Conservation (phyloP, 2,113 vertebrate species). For the Dipodomys spectabilis region DNA sequence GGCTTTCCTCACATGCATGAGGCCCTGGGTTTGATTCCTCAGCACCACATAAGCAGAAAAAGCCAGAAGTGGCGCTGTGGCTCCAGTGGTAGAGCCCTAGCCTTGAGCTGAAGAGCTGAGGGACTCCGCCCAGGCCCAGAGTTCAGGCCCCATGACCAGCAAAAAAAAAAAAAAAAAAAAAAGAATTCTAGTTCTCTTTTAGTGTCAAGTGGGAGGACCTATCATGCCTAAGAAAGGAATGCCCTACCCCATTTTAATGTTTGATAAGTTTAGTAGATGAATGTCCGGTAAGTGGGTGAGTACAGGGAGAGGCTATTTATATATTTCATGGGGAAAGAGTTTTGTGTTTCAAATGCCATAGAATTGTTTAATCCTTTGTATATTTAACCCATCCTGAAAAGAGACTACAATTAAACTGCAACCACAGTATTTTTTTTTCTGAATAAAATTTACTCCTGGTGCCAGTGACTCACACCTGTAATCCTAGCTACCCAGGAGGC, state of each 20-base stretch:
- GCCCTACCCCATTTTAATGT: conserved; percentile 2
- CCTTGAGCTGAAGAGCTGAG: no score
- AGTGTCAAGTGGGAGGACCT: background rate
- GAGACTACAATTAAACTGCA: conserved; percentile 29
- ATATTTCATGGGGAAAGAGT: conserved; percentile 40
- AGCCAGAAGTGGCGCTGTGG: no score
- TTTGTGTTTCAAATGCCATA: conserved; percentile 55
- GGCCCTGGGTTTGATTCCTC: no score
- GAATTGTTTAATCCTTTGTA: background rate
- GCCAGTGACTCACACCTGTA: no score
- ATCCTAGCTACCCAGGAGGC: no score
- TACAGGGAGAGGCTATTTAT: conserved; percentile 64
- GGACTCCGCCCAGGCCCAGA: no score
- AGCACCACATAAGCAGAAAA: no score
- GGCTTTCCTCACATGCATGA: no score
- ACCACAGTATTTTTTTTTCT: conserved; percentile 30
- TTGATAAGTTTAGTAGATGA: conserved; percentile 30
- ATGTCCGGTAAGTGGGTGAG: conserved; percentile 64
- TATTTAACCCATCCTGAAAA: conserved; percentile 36
- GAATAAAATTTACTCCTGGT: conserved; percentile 26
- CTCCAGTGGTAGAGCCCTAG: no score
- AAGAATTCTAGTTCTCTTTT: background rate
- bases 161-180: no score
- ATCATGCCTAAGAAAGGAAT: background rate
- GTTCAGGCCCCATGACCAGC: no score